Evolutionary conservation across 2,113 vertebrate species (phyloP), one percentile per base, ranked within the genome.

Genomic region (Tragelaphus scriptus): DNA sequence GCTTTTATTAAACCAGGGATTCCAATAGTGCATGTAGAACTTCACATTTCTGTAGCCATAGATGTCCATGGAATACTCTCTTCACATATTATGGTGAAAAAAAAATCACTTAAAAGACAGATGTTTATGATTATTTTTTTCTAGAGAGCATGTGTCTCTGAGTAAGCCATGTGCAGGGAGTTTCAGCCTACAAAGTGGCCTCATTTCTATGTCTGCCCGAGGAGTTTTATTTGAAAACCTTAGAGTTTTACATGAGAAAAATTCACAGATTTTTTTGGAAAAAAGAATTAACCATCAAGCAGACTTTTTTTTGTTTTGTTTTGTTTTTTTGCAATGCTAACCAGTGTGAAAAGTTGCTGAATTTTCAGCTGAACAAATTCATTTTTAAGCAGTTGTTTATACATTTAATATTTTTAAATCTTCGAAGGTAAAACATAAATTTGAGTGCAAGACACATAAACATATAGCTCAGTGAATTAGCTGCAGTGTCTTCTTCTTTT

Each of bases 291-390:
- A 77, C 25, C 25, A 13, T 81, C 30, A 53, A 30, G 49, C 79
- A 53, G 49, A 53, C 10, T 15, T 77, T 77, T 47, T 96, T 80
- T 85, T 92, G 17, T 11, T 19, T 68, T 23, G 4, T 47, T 36
- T n/a, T 40, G n/a, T n/a, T 56, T 87, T 96, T 80, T 85, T 93
- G 19, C 58, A 63, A 44, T 28, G 6, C 11, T 81, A 65, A 91
- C 87, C 85, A 47, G 30, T 98, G 53, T 40, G 47, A 94, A 95
- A 97, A 89, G 1, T 61, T 98, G 65, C 94, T 98, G 94, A 98
- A 90, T 51, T 97, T 96, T 96, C 88, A 98, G 77, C 49, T 92
- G 44, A 94, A 87, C 88, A 96, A 98, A 97, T 91, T 86, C 51
- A 44, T 58, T 96, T 88, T 87, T 94, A 87, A 63, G 30, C 49